A percentile compares a stretch with the other conserved stretches of the same genome.
These are phyloP conservation scores for Apteryx mantelli DNA, from an alignment of 2,113 vertebrate genomes.

Conservation along the genomic window DNA sequence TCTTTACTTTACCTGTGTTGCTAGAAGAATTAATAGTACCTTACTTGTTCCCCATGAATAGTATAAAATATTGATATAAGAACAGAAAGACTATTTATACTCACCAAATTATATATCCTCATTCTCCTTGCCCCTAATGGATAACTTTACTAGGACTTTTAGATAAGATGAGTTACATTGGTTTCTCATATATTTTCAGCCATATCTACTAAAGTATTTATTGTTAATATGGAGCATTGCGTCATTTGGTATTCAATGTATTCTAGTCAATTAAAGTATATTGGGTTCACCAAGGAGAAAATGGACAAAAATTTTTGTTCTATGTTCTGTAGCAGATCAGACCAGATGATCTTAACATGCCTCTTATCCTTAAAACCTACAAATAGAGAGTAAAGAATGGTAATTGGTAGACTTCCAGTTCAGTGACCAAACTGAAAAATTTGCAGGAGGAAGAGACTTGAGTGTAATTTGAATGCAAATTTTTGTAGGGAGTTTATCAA, in stretches of 20 bases:
- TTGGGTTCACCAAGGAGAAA: neutral
- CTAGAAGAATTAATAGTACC: slow-evolving; percentile 64
- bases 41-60: slow-evolving; percentile 38
- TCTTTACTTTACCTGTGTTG: slow-evolving; percentile 57
- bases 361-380: neutral
- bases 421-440: neutral
- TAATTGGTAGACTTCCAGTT: neutral
- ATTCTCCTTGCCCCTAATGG: slow-evolving; percentile 13
- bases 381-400: neutral
- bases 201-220: neutral
- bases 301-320: neutral
- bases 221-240: neutral
- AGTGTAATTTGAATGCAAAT: neutral
- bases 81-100: slow-evolving; percentile 65
- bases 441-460: neutral
- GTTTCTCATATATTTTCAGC: neutral
- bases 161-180: neutral
- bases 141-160: slow-evolving; percentile 28
- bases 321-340: neutral
- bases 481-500: neutral
- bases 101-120: slow-evolving; percentile 35
- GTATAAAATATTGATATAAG: slow-evolving; percentile 67
- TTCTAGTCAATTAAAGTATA: neutral
- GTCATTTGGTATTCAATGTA: neutral
- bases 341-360: neutral